Percentiles rank a stretch among this genome's conserved stretches.
phyloP scores from a whole-genome alignment of 2,797 vertebrate genomes.

The Rhincodon typus region DNA sequence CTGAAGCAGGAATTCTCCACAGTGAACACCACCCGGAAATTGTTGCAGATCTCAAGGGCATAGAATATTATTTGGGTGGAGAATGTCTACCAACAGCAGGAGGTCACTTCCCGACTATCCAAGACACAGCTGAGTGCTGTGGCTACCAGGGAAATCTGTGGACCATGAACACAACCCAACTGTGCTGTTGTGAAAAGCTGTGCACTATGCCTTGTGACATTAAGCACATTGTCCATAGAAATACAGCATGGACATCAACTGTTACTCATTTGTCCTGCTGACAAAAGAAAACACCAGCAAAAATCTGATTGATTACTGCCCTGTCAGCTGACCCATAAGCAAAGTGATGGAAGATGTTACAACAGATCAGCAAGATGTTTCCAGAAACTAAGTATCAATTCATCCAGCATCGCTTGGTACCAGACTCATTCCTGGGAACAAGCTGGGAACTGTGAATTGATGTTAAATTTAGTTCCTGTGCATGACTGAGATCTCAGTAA shows the following conservation, averaged over 20 bases:
- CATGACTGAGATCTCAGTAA: no score
- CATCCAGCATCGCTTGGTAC: no score
- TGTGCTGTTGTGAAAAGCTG: neutral
- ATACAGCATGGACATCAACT: neutral
- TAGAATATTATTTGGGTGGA: neutral
- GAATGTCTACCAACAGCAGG: neutral
- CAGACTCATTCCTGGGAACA: no score
- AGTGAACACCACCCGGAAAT: neutral
- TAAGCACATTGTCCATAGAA: neutral
- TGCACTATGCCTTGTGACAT: neutral
- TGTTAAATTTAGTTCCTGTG: no score
- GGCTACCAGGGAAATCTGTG: neutral
- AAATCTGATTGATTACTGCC: neutral
- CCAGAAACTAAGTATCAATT: no score
- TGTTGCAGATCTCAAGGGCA: neutral
- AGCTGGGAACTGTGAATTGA: no score
- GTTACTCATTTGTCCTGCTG: neutral
- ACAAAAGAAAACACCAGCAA: neutral
- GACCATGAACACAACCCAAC: neutral
- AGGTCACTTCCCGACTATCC: neutral
- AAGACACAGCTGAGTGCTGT: neutral
- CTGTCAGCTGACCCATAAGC: neutral
- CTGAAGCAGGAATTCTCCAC: neutral
- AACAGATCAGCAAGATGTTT: neutral
- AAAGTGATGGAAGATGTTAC: neutral